Percentiles rank a stretch among this genome's conserved stretches.
Conservation (phyloP, 2,113 vertebrate species). For the Scalopus aquaticus region DNA sequence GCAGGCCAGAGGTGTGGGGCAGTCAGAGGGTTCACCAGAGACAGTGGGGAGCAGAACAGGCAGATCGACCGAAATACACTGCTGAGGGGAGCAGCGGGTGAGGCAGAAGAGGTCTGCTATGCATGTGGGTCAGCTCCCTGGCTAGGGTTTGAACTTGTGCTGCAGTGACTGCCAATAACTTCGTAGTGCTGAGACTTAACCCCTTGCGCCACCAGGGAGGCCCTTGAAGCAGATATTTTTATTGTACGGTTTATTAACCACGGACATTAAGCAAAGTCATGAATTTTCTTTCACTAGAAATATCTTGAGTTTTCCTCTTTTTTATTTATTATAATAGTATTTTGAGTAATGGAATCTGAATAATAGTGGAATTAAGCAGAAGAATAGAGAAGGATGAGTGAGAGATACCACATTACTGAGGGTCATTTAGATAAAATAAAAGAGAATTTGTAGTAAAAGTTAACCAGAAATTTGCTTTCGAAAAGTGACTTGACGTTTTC, state of each 20-base stretch:
- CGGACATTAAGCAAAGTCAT: not conserved
- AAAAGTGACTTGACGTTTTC: not conserved
- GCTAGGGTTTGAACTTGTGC: too few relatives aligned
- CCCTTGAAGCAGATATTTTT: not conserved
- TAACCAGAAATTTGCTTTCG: not conserved
- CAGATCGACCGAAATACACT: too few relatives aligned
- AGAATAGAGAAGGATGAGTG: not conserved
- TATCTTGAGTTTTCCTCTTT: not conserved
- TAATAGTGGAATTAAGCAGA: not conserved
- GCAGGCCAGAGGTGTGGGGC: too few relatives aligned
- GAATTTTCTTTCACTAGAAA: not conserved
- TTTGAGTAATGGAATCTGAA: not conserved
- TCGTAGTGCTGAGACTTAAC: too few relatives aligned
- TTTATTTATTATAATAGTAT: not conserved
- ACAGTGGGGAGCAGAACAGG: too few relatives aligned
- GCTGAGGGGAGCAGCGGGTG: too few relatives aligned
- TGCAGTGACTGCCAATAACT: too few relatives aligned
- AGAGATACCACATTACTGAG: not conserved
- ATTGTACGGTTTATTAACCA: not conserved
- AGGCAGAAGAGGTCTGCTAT: too few relatives aligned
- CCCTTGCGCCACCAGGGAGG: too few relatives aligned
- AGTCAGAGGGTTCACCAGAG: too few relatives aligned
- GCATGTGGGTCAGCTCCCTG: too few relatives aligned
- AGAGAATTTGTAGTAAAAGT: constrained; percentile 31
- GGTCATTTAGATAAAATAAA: not conserved